Conservation (phyloP, 1,140 invertebrate species). For the Ceratina calcarata region DNA sequence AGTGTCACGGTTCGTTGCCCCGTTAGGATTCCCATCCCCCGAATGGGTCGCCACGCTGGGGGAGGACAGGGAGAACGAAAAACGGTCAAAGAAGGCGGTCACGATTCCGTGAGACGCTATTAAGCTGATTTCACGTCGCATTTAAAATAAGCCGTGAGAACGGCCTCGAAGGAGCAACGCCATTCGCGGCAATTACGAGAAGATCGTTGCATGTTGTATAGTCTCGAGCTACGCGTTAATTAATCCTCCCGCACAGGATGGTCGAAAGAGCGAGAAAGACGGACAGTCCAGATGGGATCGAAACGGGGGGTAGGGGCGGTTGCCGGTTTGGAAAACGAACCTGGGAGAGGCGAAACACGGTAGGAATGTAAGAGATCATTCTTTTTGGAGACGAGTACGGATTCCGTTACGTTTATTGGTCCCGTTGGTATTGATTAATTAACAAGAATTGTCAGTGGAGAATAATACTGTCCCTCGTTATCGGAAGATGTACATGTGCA, state of each 20-base stretch:
- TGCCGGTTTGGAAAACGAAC: not conserved
- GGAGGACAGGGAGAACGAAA: not conserved
- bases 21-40: constrained; percentile 34
- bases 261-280: constrained; percentile 11
- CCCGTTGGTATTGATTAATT: constrained; percentile 60
- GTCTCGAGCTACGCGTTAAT: constrained; percentile 44
- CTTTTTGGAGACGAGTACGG: constrained; percentile 39
- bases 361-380: constrained; percentile 50
- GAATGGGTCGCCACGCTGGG: not conserved
- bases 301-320: too few relatives aligned
- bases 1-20: constrained; percentile 70
- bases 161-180: constrained; percentile 45
- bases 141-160: constrained; percentile 71
- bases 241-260: constrained; percentile 48
- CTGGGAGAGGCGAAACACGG: constrained; percentile 1
- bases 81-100: constrained; percentile 19
- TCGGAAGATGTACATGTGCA: not conserved
- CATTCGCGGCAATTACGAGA: constrained; percentile 53
- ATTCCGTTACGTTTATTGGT: constrained; percentile 57
- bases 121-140: constrained; percentile 73
- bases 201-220: constrained; percentile 46
- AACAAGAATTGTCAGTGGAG: constrained; percentile 9
- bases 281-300: not conserved
- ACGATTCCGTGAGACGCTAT: constrained; percentile 52
- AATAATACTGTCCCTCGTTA: not conserved